Percentiles rank a stretch among this genome's conserved stretches.
Conservation (phyloP, 2,888 invertebrate genomes). For the Ptychoptera albimana region DNA sequence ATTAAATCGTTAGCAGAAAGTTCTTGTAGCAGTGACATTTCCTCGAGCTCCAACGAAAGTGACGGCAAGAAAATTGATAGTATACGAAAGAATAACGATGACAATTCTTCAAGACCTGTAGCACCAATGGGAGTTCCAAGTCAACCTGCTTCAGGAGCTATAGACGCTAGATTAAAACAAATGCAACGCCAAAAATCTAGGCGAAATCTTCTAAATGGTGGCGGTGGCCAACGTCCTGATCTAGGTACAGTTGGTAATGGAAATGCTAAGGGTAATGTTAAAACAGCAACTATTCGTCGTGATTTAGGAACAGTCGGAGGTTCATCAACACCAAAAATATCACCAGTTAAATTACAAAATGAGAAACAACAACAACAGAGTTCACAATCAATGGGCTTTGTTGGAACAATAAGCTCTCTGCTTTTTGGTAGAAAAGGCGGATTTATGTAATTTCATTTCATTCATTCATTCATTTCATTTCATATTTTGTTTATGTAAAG, state of each 20-base stretch:
- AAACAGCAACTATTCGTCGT: constrained; percentile 15
- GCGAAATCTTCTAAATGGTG: constrained; percentile 33
- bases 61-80: constrained; percentile 8
- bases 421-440: constrained; percentile 78
- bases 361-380: constrained; percentile 9
- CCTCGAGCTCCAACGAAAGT: background rate
- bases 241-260: constrained; percentile 37
- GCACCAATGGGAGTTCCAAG: constrained; percentile 25
- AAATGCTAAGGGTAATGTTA: constrained; percentile 20
- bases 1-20: constrained; percentile 13
- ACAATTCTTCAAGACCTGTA: constrained; percentile 16
- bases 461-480: too few species aligned
- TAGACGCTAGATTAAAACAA: constrained; percentile 31
- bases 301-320: constrained; percentile 18
- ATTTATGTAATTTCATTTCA: constrained; percentile 37
- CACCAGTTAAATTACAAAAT: constrained; percentile 9
- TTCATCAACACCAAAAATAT: background rate
- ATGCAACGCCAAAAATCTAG: constrained; percentile 36
- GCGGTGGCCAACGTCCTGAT: constrained; percentile 38
- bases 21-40: constrained; percentile 14
- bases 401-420: constrained; percentile 63
- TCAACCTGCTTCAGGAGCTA: constrained; percentile 31
- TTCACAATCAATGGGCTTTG: constrained; percentile 26
- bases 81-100: constrained; percentile 14
- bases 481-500: too few species aligned